Base-by-base conservation (phyloP, 2,797 vertebrate species). In the Microctenopoma steveboyesi region DNA sequence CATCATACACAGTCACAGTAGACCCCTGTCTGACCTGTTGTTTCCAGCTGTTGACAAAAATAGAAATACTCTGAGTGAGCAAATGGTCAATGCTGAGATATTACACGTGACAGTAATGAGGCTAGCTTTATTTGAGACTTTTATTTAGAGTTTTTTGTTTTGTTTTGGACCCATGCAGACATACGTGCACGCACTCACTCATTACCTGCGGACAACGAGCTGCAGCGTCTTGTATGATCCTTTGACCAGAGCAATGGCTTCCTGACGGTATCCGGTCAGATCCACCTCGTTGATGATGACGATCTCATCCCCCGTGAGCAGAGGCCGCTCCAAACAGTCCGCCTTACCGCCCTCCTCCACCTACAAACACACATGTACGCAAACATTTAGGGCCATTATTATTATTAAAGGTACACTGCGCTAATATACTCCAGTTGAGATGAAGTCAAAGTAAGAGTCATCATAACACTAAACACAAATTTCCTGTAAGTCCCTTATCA, bases 191-290 rank as follows among this genome's bases (percentile, higher is more conserved):
- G 28, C 14, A 40, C 18, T 40, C 7, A 1, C 2, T 55, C 12
- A 28, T 35, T 87, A 90, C 97, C 97, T 97, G 91, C 94, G 95
- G 43, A 97, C 90, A 0, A 95, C 92, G 61, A 98, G 91, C 80
- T 94, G 90, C 73, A 98, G 93, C 2, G 93, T 95, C 92, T 95
- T 96, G 89, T 95, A 94, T 1, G 96, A 97, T 12, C 95, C 95
- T 90, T 98, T 98, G 62, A 98, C 95, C 63, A 98, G 91, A 28
- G 95, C 95, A 27, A 97, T 91, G 62, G 97, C 96, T 76, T 98
- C 96, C 79, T 94, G 94, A 56, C 96, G 92, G 85, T 93, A 97
- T 62, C 96, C 96, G 46, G 91, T 96, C 86, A 98, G 89, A 52
- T 93, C 92, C 65, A 97, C 93, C 4, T 96, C 94, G 0, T 98